Base-by-base conservation (phyloP, 2,797 vertebrate species). In the Amazona finschi region DNA sequence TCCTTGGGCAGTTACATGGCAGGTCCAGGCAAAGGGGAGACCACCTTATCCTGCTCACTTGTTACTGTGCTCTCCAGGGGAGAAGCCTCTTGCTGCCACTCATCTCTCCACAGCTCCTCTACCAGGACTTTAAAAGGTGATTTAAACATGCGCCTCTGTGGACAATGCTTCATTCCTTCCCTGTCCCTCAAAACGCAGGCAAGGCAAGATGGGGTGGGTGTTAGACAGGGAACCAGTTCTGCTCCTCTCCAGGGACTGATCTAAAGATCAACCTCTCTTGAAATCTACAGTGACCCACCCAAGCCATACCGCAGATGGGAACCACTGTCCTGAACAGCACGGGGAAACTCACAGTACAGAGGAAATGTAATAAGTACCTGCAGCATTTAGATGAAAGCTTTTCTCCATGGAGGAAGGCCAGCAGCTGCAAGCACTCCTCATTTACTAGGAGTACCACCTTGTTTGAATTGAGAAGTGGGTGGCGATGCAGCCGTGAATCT, bases 401-500 rank as follows among this genome's bases (percentile, higher is more conserved):
- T 90, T 90, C 73, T 50, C 28, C 33, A 71, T 8, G 8, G 43
- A 90, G 31, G 86, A 88, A 88, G 44, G 28, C 66, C 82, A 94
- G 49, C 91, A 94, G 91, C 90, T 95, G 89, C 79, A 94, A 84
- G 49, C 84, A 90, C 87, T 91, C 70, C 17, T 69, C 39, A 94
- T 61, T 85, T 89, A 60, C 89, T 62, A 62, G 5, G 50, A 87
- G 76, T 57, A 81, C 50, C 44, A 87, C 21, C 11, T 86, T 72
- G 81, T 85, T 81, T 90, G 91, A 90, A 90, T 30, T 50, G 87
- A 93, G 89, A 91, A 95, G 85, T 67, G 87, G 43, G 73, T 75
- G 73, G 58, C 33, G 58, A 47, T 93, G 76, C 91, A 94, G 91
- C 91, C 94, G 94, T 81, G 85, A 91, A 93, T 78, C 30, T 38